phyloP scores from a whole-genome alignment of 2,888 invertebrate genomes.

The Harpalus rufipes region DNA sequence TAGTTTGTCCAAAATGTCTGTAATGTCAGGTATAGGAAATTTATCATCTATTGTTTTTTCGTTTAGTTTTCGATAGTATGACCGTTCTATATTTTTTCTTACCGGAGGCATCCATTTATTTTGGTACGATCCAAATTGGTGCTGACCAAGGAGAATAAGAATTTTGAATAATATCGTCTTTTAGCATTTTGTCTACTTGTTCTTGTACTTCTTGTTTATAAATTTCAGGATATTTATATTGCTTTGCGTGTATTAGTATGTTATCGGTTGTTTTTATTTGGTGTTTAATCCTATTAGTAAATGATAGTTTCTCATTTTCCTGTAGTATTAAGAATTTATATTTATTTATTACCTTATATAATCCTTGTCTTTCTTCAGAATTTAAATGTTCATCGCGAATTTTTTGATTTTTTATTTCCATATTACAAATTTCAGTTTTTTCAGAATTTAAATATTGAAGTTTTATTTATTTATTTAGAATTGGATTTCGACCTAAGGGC shows the following conservation, averaged over 20 bases:
- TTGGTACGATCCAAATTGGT: not conserved
- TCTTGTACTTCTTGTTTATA: not conserved
- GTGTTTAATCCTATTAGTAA: not conserved
- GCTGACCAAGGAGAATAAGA: not conserved
- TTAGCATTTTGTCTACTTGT: not conserved
- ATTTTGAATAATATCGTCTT: not conserved
- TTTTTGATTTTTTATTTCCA: not conserved
- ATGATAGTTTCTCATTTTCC: not conserved
- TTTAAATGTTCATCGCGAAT: not conserved
- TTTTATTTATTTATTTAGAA: too few species aligned
- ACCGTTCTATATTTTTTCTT: not conserved
- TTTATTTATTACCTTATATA: not conserved
- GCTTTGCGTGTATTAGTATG: not conserved
- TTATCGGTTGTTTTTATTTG: conserved; percentile 3
- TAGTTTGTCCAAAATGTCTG: not conserved
- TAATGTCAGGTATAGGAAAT: not conserved
- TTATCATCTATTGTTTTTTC: not conserved
- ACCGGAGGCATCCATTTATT: not conserved
- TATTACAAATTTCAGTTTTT: too few species aligned
- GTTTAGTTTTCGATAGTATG: not conserved
- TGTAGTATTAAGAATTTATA: not conserved
- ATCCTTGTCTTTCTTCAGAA: not conserved
- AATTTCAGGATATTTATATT: not conserved
- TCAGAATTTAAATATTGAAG: too few species aligned
- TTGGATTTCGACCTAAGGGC: too few species aligned